A percentile compares a stretch with the other conserved stretches of the same genome.
Conservation (phyloP, 2,888 invertebrate species). For the Tinea pellionella region DNA sequence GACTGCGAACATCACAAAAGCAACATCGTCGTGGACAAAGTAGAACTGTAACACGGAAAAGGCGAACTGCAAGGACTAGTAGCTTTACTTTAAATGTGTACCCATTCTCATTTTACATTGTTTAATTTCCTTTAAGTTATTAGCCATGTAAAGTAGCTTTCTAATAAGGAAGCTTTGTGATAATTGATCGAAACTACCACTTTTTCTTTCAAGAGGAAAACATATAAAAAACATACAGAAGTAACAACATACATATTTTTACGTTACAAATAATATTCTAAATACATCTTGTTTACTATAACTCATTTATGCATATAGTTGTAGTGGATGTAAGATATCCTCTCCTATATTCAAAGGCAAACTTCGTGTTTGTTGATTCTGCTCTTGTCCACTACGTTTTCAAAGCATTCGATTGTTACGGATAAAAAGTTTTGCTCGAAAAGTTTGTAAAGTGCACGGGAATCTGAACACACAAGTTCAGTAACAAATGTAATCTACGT, state of each 20-base stretch:
- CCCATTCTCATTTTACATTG: background rate
- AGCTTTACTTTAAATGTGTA: background rate
- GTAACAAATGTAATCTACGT: background rate
- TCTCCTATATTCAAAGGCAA: background rate
- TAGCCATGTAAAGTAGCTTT: too few species aligned
- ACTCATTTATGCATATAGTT: background rate
- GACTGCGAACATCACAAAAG: background rate
- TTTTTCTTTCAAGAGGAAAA: too few species aligned
- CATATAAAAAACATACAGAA: too few species aligned
- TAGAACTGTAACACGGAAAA: background rate
- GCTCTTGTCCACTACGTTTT: conserved; percentile 8
- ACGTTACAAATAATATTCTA: background rate
- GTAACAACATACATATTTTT: too few species aligned
- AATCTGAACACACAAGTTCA: conserved; percentile 29
- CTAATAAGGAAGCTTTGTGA: too few species aligned
- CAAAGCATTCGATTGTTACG: conserved; percentile 32
- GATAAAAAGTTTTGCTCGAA: conserved; percentile 37
- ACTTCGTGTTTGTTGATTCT: conserved; percentile 6
- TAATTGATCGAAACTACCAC: too few species aligned
- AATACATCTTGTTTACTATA: background rate
- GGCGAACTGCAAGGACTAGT: background rate
- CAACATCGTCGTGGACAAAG: background rate
- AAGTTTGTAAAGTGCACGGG: conserved; percentile 38
- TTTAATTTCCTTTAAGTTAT: too few species aligned
- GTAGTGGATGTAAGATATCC: background rate